Conservation (phyloP, 2,888 invertebrate species). For the Dicyrtoma fusca region DNA sequence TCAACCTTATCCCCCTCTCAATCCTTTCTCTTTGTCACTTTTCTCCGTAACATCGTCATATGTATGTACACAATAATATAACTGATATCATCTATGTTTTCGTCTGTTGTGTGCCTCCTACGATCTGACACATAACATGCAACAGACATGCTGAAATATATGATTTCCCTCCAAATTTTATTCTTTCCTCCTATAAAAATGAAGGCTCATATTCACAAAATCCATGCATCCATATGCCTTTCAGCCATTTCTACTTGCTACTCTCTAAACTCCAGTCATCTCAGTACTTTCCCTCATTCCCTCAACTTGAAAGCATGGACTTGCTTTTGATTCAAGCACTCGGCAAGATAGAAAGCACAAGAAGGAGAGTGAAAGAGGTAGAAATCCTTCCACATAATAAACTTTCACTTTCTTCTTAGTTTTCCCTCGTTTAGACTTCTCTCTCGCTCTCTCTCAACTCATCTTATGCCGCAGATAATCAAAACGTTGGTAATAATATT, state of each 20-base stretch:
- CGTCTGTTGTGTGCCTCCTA: no score
- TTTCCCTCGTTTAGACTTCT: conserved; percentile 5
- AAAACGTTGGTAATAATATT: background rate
- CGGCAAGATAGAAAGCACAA: no score
- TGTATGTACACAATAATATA: background rate
- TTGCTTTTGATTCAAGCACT: background rate
- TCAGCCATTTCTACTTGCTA: background rate
- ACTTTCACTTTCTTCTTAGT: background rate
- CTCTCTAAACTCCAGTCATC: background rate
- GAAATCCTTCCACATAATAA: conserved; percentile 1
- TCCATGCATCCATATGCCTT: conserved; percentile 15
- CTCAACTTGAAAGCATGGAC: conserved; percentile 18
- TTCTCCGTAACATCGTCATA: background rate
- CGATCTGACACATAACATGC: background rate
- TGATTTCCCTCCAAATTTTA: background rate
- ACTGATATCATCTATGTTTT: background rate
- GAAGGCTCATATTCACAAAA: background rate
- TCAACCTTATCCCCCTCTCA: conserved; percentile 8
- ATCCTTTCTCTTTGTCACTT: background rate
- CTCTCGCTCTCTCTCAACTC: background rate
- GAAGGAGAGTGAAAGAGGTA: background rate
- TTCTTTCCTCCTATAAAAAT: background rate
- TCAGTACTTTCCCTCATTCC: background rate
- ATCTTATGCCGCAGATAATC: background rate
- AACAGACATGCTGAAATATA: background rate